phyloP scores from a whole-genome alignment of 1,140 invertebrate species.

The Neodiprion pinetum region DNA sequence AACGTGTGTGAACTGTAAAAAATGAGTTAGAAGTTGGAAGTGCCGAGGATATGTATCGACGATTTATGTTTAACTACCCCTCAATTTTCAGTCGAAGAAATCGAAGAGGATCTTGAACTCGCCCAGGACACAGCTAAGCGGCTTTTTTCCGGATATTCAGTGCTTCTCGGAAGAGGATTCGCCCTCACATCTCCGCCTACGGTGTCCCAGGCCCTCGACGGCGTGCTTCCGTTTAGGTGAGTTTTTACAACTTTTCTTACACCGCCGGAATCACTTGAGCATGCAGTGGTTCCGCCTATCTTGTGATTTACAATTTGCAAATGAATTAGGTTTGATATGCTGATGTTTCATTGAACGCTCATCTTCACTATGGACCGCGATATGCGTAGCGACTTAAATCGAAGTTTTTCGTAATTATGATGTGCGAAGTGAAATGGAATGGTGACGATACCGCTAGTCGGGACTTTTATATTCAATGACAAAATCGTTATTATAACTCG shows the following conservation, averaged over 20 bases:
- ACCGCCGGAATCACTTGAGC: constrained; percentile 8
- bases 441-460: too few species aligned
- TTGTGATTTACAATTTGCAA: too few species aligned
- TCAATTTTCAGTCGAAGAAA: constrained; percentile 70
- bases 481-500: too few species aligned
- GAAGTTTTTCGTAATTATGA: too few species aligned
- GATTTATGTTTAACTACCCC: background rate
- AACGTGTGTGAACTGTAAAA: background rate
- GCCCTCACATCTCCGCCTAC: constrained; percentile 86
- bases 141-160: constrained; percentile 76
- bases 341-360: too few species aligned
- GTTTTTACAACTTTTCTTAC: constrained; percentile 44
- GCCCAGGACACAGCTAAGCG: constrained; percentile 77
- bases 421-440: too few species aligned
- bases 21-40: background rate
- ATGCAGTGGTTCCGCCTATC: too few species aligned
- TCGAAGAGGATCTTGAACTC: constrained; percentile 74
- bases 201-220: constrained; percentile 89
- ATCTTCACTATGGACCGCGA: too few species aligned
- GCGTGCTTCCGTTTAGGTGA: constrained; percentile 86
- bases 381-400: too few species aligned
- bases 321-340: too few species aligned
- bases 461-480: too few species aligned
- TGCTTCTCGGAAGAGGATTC: constrained; percentile 86
- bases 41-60: background rate